Conservation (phyloP, 64 coral and sea anemone species). For the Pocillopora damicornis region DNA sequence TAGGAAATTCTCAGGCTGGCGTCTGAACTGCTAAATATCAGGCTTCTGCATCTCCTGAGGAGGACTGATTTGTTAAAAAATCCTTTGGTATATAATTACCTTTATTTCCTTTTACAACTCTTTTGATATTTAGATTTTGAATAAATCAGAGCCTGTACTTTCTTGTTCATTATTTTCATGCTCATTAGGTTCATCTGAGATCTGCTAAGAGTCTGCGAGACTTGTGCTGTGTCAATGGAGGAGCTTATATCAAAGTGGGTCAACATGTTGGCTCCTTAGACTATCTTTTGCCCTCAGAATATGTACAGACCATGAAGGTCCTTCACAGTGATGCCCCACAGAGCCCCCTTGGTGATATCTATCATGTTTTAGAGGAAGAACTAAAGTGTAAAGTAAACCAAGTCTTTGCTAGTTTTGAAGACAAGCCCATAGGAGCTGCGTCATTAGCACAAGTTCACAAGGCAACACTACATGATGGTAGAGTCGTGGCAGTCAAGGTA, state of each 20-base stretch:
- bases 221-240: conserved; percentile 87
- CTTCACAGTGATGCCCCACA: conserved; percentile 90
- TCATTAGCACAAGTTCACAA: conserved; percentile 99
- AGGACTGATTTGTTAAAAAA: too few relatives aligned
- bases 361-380: conserved; percentile 82
- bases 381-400: conserved; percentile 59
- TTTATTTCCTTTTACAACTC: too few relatives aligned
- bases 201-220: conserved; percentile 82
- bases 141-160: too few relatives aligned
- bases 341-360: conserved; percentile 67
- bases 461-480: conserved; percentile 86
- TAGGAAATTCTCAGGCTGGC: too few relatives aligned
- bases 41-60: too few relatives aligned
- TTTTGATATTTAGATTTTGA: too few relatives aligned
- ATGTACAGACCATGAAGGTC: conserved; percentile 96
- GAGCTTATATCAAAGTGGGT: conserved; percentile 90
- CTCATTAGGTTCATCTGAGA: conserved; percentile 73
- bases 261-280: conserved; percentile 93
- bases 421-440: conserved; percentile 73
- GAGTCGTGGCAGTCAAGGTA: conserved; percentile 90
- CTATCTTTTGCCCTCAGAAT: conserved; percentile 85
- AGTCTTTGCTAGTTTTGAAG: conserved; percentile 80
- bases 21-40: too few relatives aligned
- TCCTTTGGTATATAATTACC: too few relatives aligned
- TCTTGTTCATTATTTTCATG: background rate